Base-by-base conservation (phyloP, 2,113 vertebrate genomes). In the Polypterus bichir region DNA sequence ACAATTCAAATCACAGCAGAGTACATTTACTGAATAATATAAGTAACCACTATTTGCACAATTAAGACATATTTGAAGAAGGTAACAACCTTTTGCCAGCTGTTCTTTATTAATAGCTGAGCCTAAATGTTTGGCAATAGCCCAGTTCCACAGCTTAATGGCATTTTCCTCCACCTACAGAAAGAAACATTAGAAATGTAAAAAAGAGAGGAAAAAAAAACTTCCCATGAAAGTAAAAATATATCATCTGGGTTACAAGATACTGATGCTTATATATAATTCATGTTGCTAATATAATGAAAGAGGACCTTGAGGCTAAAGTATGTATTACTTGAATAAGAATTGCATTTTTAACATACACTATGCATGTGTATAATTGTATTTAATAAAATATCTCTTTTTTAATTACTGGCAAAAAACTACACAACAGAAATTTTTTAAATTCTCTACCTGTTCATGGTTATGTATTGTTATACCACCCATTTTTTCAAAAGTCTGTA, bases 101-200 rank as follows among this genome's bases (percentile, higher is more conserved):
- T 91, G 88, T 8, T 79, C 74, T 60, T 81, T 77, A 64, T 4
- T 88, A 60, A 96, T 70, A 49, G 73, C 11, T 46, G 70, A 73
- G 47, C 46, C 65, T 3, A 47, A 56, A 71, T 81, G 87, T 68
- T 81, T 92, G 9, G 81, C 83, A 60, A 93, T 83, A 64, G 81
- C 73, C 93, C 92, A 98, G 74, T 97, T 97, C 94, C 94, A 97
- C 67, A 97, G 76, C 55, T 71, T 88, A 66, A 95, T 4, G 59
- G 89, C 87, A 77, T 61, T 73, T 66, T 93, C 89, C 76, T 94
- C 90, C 60, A 90, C 60, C 93, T 97, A 69, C 46, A 69, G 55
- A 47, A 63, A 3, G 54, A 54, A 11, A 54, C 52, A n/a, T 27
- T n/a, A 27, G 27, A 27, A 27, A 27, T 27, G 27, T 27, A 27